Evolutionary conservation across 2,797 vertebrate genomes (phyloP).

Genomic region (Scyliorhinus canicula): DNA sequence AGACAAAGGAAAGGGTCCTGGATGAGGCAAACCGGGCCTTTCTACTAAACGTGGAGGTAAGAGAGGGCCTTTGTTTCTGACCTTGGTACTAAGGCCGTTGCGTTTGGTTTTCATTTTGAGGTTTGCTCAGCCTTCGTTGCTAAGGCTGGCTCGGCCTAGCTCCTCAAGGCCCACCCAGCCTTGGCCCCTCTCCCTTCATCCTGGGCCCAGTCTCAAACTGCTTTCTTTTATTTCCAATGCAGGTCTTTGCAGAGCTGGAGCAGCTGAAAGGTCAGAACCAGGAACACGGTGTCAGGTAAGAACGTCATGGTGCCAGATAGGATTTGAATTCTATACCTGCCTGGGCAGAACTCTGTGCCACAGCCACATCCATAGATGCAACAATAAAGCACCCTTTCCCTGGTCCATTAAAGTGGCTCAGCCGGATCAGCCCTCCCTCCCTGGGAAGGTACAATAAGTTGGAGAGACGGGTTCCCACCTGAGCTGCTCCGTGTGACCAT

Average conservation of each 20-base stretch:
- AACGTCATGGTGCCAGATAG: background rate
- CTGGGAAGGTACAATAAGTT: no score
- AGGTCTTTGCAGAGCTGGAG: constrained; percentile 16
- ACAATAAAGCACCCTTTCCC: background rate
- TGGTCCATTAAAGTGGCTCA: background rate
- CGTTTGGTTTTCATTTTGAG: background rate
- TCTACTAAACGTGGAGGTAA: constrained; percentile 63
- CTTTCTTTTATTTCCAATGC: background rate
- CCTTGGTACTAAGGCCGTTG: no score
- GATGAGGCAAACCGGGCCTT: constrained; percentile 62
- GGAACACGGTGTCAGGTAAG: background rate
- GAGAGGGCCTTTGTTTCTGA: constrained; percentile 31
- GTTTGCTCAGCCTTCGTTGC: background rate
- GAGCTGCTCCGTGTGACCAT: background rate
- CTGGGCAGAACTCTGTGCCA: background rate
- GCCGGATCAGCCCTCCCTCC: no score
- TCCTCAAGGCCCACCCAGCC: background rate
- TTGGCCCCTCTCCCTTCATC: background rate
- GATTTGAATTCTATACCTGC: background rate
- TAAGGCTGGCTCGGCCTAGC: background rate
- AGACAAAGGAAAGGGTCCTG: constrained; percentile 51
- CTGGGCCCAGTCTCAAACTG: background rate
- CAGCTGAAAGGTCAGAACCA: background rate
- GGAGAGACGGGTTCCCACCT: background rate
- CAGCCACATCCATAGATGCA: background rate